Conservation (phyloP, 2,797 vertebrate genomes). For the Ctenosaura bakeri region DNA sequence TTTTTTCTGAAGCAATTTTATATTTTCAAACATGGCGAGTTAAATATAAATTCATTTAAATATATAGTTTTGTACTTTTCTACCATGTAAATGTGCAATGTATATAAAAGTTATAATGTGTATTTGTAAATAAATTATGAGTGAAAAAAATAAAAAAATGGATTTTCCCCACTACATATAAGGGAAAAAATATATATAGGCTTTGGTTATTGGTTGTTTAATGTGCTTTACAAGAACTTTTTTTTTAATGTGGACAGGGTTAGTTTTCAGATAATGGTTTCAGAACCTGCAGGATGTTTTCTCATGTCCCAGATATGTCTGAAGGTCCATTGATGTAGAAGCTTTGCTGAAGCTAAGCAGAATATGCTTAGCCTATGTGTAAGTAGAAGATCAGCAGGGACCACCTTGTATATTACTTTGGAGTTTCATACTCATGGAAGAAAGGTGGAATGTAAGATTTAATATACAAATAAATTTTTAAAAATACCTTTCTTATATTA, state of each 20-base stretch:
- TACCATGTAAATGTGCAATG: constrained; percentile 99
- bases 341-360: neutral
- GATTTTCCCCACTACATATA: constrained; percentile 75
- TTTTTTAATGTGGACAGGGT: neutral
- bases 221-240: neutral
- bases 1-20: constrained; percentile 90
- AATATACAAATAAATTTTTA: neutral
- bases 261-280: neutral
- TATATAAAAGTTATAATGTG: constrained; percentile 99
- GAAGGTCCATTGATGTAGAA: neutral
- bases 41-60: constrained; percentile 99
- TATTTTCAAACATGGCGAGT: constrained; percentile 97
- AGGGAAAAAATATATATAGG: constrained; percentile 39
- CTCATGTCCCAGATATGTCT: neutral
- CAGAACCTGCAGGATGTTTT: neutral
- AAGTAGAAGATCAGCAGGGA: neutral
- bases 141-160: constrained; percentile 92
- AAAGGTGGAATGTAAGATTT: neutral
- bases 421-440: neutral
- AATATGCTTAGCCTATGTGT: neutral
- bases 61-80: constrained; percentile 99
- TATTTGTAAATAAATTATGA: constrained; percentile 99
- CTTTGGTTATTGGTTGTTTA: constrained; percentile 45
- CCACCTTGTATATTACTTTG: neutral
- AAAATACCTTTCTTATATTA: neutral